phyloP scores from a whole-genome alignment of 2,888 invertebrate genomes.

The Parasteatoda lunata region DNA sequence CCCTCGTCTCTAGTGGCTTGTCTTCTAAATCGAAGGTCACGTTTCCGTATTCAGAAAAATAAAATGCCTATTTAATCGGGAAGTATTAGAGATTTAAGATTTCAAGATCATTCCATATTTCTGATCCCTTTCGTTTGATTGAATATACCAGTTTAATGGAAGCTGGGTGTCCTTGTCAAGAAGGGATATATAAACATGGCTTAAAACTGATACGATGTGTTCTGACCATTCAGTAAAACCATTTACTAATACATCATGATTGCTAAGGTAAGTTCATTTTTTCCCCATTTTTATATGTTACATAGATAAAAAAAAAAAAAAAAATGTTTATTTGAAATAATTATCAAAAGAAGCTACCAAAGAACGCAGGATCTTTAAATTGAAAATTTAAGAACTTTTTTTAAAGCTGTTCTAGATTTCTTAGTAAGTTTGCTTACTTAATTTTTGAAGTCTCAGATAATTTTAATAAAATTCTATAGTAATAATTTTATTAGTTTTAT shows the following conservation, averaged over 20 bases:
- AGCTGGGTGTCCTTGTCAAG: not conserved
- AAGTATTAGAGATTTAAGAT: not conserved
- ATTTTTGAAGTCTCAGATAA: no score
- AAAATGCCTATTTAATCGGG: not conserved
- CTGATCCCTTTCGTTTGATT: not conserved
- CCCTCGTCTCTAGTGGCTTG: not conserved
- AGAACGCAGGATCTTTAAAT: not conserved
- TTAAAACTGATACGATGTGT: not conserved
- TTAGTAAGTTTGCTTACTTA: no score
- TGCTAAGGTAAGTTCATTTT: conserved; percentile 3
- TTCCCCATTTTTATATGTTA: not conserved
- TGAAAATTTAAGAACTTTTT: not conserved
- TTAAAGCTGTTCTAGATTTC: not conserved
- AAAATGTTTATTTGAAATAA: not conserved
- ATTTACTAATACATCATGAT: not conserved
- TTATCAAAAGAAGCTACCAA: not conserved
- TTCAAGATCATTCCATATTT: not conserved
- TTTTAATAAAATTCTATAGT: no score
- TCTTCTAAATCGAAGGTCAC: not conserved
- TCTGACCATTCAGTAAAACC: not conserved
- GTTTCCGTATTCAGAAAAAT: not conserved
- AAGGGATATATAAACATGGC: not conserved
- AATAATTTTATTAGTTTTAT: no score
- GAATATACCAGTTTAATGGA: not conserved
- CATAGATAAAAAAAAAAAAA: not conserved